A percentile compares a stretch with the other conserved stretches of the same genome.
Conservation (phyloP, 2,888 invertebrate genomes). For the Melieria crassipennis region DNA sequence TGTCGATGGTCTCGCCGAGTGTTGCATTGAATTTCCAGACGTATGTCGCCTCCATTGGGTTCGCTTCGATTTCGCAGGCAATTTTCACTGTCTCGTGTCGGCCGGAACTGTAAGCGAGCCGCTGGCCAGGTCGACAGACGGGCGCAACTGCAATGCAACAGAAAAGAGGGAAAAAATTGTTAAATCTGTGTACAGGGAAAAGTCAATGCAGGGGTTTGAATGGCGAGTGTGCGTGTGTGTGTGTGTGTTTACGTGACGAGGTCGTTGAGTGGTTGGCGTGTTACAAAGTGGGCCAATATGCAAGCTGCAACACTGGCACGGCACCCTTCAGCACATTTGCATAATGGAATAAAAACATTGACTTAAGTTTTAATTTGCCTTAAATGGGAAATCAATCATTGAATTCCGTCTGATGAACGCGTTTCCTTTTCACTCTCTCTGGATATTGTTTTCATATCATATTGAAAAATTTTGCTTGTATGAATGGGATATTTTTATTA, state of each 20-base stretch:
- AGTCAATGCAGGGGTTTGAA: conserved; percentile 10
- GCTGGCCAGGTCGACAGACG: conserved; percentile 76
- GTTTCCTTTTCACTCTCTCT: conserved; percentile 11
- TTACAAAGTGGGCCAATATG: not conserved
- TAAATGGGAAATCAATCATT: conserved; percentile 37
- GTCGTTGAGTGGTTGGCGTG: not conserved
- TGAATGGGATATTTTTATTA: too few relatives aligned
- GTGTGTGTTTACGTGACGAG: conserved; percentile 3
- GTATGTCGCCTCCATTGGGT: conserved; percentile 76
- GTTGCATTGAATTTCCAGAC: conserved; percentile 83
- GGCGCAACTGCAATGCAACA: conserved; percentile 72
- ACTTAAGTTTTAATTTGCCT: conserved; percentile 47
- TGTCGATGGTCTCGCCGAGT: conserved; percentile 73
- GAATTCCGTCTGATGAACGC: not conserved
- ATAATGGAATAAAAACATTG: conserved; percentile 56
- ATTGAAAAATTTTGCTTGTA: too few relatives aligned
- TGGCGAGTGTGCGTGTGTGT: not conserved
- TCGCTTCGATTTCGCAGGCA: conserved; percentile 79
- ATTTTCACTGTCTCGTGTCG: conserved; percentile 75
- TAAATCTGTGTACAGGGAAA: too few relatives aligned
- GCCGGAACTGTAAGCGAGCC: conserved; percentile 77
- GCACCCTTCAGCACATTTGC: conserved; percentile 48
- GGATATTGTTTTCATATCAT: too few relatives aligned
- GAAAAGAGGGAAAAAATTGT: not conserved
- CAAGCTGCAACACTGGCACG: not conserved